Evolutionary conservation across 2,113 vertebrate genomes (phyloP), one percentile per base, ranked within the genome.

Genomic region (Pogonocichla stellata): DNA sequence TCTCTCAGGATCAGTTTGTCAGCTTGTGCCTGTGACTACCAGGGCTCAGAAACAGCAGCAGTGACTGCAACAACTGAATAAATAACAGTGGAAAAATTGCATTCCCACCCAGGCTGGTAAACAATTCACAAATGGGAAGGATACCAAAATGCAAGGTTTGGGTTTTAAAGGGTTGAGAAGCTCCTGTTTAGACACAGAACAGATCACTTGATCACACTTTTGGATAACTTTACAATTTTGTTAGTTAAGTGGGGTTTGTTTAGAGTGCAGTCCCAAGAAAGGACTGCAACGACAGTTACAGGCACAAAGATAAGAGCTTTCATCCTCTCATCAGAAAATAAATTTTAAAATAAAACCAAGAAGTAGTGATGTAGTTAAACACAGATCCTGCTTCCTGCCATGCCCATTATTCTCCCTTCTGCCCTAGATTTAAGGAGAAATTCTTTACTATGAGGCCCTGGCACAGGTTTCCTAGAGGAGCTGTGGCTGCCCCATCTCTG

Each of bases 391-490:
- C 10, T 70, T 43, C 12, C 42, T 43, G 5, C 31, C n/a, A 3
- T 8, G 36, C 31, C 62, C 29, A 29, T 11, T 2, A 1, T 18
- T 65, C 6, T 9, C 14, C 16, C 22, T 50, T 57, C 15, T 65
- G 28, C 31, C 10, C 10, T 6, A 9, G 15, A 56, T 50, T 69
- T 10, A 33, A 40, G 10, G 33, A 56, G 3, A 50, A 70, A 70
- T 83, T 62, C 9, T 69, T 62, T 28, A 31, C 48, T 70, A 2
- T 83, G 56, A 56, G 25, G 9, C 8, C 25, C 9, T 62, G 29
- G 9, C 25, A 34, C 20, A 62, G 47, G 12, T 6, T 69, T 0
- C 5, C 48, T 0, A 56, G 22, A 62, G 31, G 0, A 56, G 1
- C 42, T 77, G 34, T 33, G 34, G 12, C 18, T 90, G 48, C 7